A percentile compares a stretch with the other conserved stretches of the same genome.
These are phyloP conservation scores for Kryptopterus vitreolus DNA, from an alignment of 2,797 vertebrate genomes.

Conservation along the genomic window DNA sequence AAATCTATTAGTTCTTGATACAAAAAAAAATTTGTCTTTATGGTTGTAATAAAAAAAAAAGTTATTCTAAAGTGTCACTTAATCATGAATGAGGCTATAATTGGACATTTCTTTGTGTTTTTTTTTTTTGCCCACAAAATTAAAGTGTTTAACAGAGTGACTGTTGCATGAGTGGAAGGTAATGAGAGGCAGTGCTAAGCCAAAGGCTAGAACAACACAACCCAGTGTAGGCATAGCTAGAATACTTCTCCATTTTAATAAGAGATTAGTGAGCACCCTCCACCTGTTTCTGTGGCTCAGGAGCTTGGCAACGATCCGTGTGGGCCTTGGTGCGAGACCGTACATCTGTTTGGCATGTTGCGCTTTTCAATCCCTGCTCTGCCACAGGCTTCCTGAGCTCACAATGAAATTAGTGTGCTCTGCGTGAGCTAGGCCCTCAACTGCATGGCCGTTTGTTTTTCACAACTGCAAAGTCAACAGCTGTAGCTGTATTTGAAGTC, in stretches of 20 bases:
- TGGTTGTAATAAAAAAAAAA: not conserved
- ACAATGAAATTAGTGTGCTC: constrained; percentile 77
- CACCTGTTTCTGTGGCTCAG: constrained; percentile 85
- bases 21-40: not conserved
- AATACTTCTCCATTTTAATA: constrained; percentile 82
- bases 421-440: constrained; percentile 68
- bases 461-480: constrained; percentile 66
- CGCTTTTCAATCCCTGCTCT: constrained; percentile 72
- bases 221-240: constrained; percentile 77
- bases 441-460: constrained; percentile 63
- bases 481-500: constrained; percentile 64
- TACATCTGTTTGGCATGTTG: constrained; percentile 79
- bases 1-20: not conserved
- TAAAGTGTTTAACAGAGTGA: constrained; percentile 37
- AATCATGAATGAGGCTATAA: not conserved
- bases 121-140: not conserved
- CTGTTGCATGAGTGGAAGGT: constrained; percentile 54
- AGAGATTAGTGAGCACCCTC: constrained; percentile 84
- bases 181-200: constrained; percentile 61
- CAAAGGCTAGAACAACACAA: constrained; percentile 71
- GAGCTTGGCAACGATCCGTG: constrained; percentile 69
- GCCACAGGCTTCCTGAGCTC: constrained; percentile 63
- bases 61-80: not conserved
- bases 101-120: constrained; percentile 1
- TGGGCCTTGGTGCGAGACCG: constrained; percentile 63